A percentile compares a stretch with the other conserved stretches of the same genome.
Conservation (phyloP, 2,888 invertebrate genomes). For the Drosophila atripex region DNA sequence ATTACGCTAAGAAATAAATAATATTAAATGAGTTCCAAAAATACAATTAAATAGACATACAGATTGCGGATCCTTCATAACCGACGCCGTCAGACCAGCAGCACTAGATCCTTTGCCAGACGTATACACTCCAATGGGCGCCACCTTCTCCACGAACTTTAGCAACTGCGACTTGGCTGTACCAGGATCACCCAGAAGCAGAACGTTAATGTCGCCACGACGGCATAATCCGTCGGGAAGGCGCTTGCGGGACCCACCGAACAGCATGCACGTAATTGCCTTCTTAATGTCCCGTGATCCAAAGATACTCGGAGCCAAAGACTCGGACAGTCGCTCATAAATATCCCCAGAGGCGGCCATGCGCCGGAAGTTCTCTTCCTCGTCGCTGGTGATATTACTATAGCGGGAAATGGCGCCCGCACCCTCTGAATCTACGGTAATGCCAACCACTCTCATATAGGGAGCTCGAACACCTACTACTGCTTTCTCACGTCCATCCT, state of each 20-base stretch:
- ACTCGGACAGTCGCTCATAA: constrained; percentile 94
- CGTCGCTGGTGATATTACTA: constrained; percentile 86
- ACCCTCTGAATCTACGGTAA: constrained; percentile 93
- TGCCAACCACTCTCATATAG: constrained; percentile 97
- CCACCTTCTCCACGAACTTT: constrained; percentile 97
- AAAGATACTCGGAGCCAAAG: constrained; percentile 98
- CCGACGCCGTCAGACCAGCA: constrained; percentile 99
- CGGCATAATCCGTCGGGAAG: constrained; percentile 97
- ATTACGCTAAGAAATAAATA: constrained; percentile 88
- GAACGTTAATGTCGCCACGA: constrained; percentile 97
- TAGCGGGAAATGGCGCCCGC: constrained; percentile 87
- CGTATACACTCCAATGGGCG: constrained; percentile 98
- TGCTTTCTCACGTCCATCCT: constrained; percentile 90
- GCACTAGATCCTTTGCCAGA: constrained; percentile 99
- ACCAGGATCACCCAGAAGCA: constrained; percentile 98
- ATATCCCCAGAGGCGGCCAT: constrained; percentile 93
- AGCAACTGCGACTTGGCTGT: constrained; percentile 99
- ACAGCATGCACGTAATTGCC: constrained; percentile 96
- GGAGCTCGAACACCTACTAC: constrained; percentile 96
- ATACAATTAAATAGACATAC: constrained; percentile 85
- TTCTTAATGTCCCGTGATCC: constrained; percentile 98
- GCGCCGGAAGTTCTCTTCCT: constrained; percentile 87
- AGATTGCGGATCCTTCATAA: constrained; percentile 95
- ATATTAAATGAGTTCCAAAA: not conserved
- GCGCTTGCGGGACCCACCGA: constrained; percentile 95